A percentile compares a stretch with the other conserved stretches of the same genome.
Conservation (phyloP, 2,113 vertebrate species). For the Chionis minor region DNA sequence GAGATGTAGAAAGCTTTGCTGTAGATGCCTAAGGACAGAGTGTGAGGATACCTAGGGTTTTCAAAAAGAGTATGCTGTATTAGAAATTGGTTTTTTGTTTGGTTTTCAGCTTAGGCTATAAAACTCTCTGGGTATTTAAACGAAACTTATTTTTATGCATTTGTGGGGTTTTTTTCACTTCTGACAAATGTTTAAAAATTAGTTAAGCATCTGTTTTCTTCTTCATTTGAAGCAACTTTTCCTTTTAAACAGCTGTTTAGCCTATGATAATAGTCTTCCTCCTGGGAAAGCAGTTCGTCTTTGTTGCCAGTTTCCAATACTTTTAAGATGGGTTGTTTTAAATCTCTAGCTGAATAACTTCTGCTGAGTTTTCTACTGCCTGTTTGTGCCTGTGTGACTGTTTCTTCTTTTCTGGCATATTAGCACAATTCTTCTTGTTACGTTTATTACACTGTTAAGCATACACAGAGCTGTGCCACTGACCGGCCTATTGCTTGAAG, state of each 20-base stretch:
- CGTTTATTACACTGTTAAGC: not conserved
- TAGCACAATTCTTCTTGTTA: not conserved
- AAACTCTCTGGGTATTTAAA: not conserved
- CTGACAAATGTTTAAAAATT: conserved; percentile 9
- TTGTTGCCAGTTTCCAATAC: conserved; percentile 8
- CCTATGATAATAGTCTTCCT: conserved; percentile 1
- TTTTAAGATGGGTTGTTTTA: not conserved
- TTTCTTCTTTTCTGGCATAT: not conserved
- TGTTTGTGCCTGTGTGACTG: not conserved
- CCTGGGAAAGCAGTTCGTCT: not conserved
- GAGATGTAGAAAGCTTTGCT: not conserved
- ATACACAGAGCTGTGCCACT: not conserved
- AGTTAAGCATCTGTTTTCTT: conserved; percentile 45
- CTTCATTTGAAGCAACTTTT: not conserved
- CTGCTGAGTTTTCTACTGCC: not conserved
- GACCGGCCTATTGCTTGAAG: not conserved
- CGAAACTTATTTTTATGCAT: not conserved
- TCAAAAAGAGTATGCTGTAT: not conserved
- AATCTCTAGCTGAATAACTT: not conserved
- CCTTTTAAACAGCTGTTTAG: conserved; percentile 31
- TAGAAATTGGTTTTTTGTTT: not conserved
- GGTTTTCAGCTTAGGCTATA: not conserved
- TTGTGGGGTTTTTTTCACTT: not conserved
- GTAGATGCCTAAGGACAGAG: not conserved
- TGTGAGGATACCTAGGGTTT: not conserved